A percentile compares a stretch with the other conserved stretches of the same genome.
Conservation (phyloP, 2,888 invertebrate genomes). For the Zaprionus obscuricornis region DNA sequence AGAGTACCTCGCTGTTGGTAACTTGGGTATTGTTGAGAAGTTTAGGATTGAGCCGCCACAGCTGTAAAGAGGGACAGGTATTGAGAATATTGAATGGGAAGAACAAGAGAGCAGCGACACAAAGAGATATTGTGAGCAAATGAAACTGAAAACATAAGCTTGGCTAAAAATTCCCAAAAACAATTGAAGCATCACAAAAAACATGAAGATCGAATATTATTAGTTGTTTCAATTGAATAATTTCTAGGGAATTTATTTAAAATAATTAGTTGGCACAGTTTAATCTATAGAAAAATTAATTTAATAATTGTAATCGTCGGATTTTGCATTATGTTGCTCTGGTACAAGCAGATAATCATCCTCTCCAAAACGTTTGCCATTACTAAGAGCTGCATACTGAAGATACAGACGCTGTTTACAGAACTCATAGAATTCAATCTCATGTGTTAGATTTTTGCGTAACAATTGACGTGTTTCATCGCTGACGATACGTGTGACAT, state of each 20-base stretch:
- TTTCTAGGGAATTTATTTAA: conserved; percentile 11
- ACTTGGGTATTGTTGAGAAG: conserved; percentile 66
- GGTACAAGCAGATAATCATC: conserved; percentile 80
- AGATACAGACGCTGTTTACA: conserved; percentile 92
- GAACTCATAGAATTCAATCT: conserved; percentile 96
- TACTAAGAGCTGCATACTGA: conserved; percentile 89
- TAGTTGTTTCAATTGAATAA: background rate
- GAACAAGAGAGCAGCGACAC: background rate
- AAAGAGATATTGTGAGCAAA: no score
- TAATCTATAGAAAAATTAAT: conserved; percentile 68
- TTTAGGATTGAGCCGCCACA: conserved; percentile 54
- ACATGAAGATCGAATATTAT: background rate
- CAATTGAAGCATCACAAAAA: conserved; percentile 23
- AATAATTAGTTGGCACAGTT: conserved; percentile 13
- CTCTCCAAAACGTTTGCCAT: conserved; percentile 59
- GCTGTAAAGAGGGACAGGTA: conserved; percentile 43
- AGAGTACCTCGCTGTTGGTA: conserved; percentile 73
- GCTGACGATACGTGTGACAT: conserved; percentile 84
- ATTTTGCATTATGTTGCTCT: conserved; percentile 50
- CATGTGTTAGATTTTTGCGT: conserved; percentile 91
- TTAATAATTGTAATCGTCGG: conserved; percentile 54
- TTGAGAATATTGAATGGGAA: background rate
- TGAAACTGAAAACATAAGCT: no score
- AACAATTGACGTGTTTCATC: conserved; percentile 93
- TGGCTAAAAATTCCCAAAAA: background rate